phyloP scores from a whole-genome alignment of 64 coral and sea anemone species.

The Orbicella faveolata region DNA sequence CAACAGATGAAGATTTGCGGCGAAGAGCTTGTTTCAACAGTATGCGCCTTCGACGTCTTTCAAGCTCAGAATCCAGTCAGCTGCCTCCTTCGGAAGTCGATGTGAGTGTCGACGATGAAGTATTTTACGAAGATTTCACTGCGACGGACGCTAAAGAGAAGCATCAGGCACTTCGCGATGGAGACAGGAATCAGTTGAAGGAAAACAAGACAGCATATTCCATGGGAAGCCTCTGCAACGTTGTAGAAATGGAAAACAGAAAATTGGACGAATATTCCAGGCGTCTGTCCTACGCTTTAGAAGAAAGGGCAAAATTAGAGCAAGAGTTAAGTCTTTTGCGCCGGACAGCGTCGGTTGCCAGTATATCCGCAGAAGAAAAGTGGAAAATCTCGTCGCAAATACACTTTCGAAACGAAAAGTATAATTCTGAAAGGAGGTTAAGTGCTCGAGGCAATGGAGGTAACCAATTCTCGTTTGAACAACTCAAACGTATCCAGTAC shows the following conservation, averaged over 20 bases:
- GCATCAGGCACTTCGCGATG: too few species aligned
- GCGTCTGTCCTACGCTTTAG: slow-evolving; percentile 17
- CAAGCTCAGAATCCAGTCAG: slow-evolving; percentile 9
- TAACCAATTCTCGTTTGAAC: background rate
- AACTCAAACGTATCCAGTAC: background rate
- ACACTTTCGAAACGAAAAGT: slow-evolving; percentile 2
- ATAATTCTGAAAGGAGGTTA: background rate
- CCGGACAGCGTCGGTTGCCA: background rate
- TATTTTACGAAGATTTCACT: background rate
- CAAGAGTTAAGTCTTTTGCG: slow-evolving; percentile 15
- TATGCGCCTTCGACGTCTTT: slow-evolving; percentile 26
- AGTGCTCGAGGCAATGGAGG: too few species aligned
- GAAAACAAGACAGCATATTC: background rate
- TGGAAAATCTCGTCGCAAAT: slow-evolving; percentile 2
- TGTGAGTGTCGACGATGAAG: background rate
- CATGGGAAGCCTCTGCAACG: slow-evolving; percentile 4
- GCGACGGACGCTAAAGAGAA: background rate
- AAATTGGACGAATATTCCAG: slow-evolving; percentile 32
- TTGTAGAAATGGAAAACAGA: slow-evolving; percentile 21
- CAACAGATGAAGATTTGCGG: slow-evolving; percentile 43
- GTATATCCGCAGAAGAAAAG: background rate
- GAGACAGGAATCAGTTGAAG: background rate
- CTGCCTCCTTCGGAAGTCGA: background rate
- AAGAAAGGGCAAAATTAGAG: slow-evolving; percentile 42
- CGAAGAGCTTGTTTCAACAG: slow-evolving; percentile 51